These are phyloP conservation scores for Edolisoma coerulescens DNA, from an alignment of 2,113 vertebrate genomes.

Conservation along the genomic window DNA sequence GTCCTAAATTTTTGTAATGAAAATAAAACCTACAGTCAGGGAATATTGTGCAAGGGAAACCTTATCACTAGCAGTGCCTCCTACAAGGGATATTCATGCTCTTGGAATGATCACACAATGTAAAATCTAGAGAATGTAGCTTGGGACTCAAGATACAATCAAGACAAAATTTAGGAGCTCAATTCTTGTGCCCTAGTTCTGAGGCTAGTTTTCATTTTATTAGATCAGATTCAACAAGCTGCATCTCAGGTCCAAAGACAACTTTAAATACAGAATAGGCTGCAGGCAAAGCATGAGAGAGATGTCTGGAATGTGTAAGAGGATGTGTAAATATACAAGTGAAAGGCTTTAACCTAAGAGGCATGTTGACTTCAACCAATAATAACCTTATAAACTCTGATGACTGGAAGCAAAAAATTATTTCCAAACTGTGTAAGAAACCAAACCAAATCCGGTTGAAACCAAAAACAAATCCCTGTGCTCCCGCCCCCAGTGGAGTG, in stretches of 20 bases:
- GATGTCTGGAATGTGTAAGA: neutral
- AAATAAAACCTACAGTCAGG: neutral
- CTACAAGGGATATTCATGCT: neutral
- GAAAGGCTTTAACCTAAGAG: neutral
- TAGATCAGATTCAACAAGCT: neutral
- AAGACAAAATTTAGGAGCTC: neutral
- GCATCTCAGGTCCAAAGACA: neutral
- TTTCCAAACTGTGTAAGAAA: neutral
- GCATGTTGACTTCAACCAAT: neutral
- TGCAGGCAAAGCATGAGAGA: neutral
- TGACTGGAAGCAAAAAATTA: neutral
- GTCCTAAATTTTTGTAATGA: neutral
- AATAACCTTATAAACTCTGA: neutral
- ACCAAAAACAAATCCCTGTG: neutral
- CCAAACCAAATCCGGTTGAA: neutral
- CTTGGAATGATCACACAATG: neutral
- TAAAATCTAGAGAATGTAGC: neutral
- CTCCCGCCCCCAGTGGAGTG: rapidly evolving
- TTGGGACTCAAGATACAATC: neutral
- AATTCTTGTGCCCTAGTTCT: neutral
- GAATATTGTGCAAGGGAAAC: neutral
- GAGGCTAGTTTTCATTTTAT: neutral
- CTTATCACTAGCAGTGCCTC: neutral
- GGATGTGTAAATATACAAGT: neutral
- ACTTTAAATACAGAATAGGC: neutral